Conservation (phyloP, 2,888 invertebrate genomes). For the Liopterus haemorrhoidalis region DNA sequence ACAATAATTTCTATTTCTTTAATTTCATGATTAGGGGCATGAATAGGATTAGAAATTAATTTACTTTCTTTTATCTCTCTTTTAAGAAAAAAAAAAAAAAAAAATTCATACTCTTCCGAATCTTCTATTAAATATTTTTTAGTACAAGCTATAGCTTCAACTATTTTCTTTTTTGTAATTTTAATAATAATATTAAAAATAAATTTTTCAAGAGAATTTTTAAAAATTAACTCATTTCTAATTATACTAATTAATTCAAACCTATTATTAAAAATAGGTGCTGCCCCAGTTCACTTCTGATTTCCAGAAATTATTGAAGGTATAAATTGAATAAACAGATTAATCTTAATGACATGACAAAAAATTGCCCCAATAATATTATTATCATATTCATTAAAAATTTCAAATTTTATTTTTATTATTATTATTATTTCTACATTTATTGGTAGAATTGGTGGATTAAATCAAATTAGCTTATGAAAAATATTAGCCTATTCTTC, state of each 20-base stretch:
- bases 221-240: slow-evolving; percentile 22
- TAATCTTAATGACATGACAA: slow-evolving; percentile 58
- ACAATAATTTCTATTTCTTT: slow-evolving; percentile 50
- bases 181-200: slow-evolving; percentile 43
- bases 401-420: slow-evolving; percentile 16
- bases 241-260: slow-evolving; percentile 36
- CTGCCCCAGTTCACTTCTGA: slow-evolving; percentile 56
- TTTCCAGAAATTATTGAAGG: slow-evolving; percentile 56
- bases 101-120: slow-evolving; percentile 50
- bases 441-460: slow-evolving; percentile 50
- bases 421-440: slow-evolving; percentile 45
- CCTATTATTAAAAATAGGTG: slow-evolving; percentile 53
- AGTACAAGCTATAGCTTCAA: slow-evolving; percentile 54
- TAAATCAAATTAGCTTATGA: slow-evolving; percentile 45
- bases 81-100: slow-evolving; percentile 48
- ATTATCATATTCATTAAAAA: slow-evolving; percentile 43
- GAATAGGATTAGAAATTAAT: slow-evolving; percentile 62
- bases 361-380: slow-evolving; percentile 58
- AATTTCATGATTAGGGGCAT: slow-evolving; percentile 47
- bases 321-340: slow-evolving; percentile 51
- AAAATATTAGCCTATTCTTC: slow-evolving; percentile 59
- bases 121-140: slow-evolving; percentile 58
- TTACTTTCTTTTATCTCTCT: slow-evolving; percentile 56
- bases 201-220: slow-evolving; percentile 41
- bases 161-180: slow-evolving; percentile 49